Percentiles rank a stretch among this genome's conserved stretches.
phyloP scores from a whole-genome alignment of 2,797 vertebrate species.

The Lepus townsendii region DNA sequence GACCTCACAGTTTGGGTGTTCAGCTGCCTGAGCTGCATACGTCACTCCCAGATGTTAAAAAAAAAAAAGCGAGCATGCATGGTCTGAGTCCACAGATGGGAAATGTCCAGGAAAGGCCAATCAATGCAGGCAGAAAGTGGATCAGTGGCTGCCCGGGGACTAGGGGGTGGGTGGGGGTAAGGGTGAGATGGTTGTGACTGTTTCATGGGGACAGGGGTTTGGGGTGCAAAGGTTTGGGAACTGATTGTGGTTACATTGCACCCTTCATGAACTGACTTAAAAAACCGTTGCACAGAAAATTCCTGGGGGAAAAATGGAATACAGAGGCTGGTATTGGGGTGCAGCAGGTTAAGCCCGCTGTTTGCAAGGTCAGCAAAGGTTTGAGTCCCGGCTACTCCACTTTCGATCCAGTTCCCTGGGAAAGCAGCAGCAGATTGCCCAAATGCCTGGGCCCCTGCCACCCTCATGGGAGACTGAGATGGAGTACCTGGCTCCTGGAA shows the following conservation, averaged over 20 bases:
- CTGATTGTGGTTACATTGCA: background rate
- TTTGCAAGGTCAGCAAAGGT: no score
- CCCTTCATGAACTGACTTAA: background rate
- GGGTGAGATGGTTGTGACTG: background rate
- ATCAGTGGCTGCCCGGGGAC: no score
- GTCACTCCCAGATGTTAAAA: background rate
- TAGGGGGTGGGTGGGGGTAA: background rate
- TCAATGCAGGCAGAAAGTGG: background rate
- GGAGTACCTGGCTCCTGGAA: no score
- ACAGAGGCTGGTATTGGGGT: no score
- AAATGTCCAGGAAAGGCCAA: background rate
- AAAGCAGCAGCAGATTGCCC: no score
- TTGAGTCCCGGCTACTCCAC: no score
- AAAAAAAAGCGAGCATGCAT: background rate
- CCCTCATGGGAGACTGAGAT: no score
- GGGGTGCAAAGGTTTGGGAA: background rate
- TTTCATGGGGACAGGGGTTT: background rate
- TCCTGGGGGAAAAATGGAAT: no score
- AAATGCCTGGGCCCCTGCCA: no score
- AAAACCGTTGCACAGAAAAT: background rate
- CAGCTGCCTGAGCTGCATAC: background rate
- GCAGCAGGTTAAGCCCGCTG: no score
- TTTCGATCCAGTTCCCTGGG: no score
- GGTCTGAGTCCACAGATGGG: background rate
- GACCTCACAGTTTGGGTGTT: background rate